Conservation (phyloP, 2,888 invertebrate genomes). For the Litoditis marina region DNA sequence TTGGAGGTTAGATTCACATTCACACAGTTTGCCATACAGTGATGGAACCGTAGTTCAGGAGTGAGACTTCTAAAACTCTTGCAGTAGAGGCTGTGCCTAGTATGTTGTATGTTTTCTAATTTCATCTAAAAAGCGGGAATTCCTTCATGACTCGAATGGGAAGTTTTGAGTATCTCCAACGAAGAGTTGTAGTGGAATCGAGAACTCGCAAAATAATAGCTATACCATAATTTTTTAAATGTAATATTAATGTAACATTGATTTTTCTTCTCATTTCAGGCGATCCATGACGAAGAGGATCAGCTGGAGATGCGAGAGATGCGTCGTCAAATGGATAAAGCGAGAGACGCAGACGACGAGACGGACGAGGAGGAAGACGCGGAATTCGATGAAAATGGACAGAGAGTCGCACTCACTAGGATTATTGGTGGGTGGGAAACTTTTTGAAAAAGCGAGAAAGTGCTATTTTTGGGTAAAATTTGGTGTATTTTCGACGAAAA, state of each 20-base stretch:
- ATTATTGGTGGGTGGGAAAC: background rate
- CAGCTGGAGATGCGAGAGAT: conserved; percentile 40
- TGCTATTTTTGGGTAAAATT: background rate
- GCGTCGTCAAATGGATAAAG: conserved; percentile 25
- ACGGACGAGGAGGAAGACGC: conserved; percentile 19
- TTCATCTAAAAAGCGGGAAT: background rate
- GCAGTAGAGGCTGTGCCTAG: too few relatives aligned
- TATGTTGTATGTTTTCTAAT: background rate
- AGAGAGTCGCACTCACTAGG: background rate
- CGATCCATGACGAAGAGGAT: conserved; percentile 34
- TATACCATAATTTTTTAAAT: too few relatives aligned
- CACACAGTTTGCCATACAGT: background rate
- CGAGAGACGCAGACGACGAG: conserved; percentile 12
- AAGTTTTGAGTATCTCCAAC: too few relatives aligned
- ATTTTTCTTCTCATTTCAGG: conserved; percentile 6
- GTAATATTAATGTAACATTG: background rate
- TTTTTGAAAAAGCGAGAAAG: background rate
- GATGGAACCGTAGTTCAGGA: background rate
- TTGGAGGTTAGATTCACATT: conserved; percentile 13
- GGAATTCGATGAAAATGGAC: conserved; percentile 10
- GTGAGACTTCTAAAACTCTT: too few relatives aligned
- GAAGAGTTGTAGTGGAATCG: too few relatives aligned
- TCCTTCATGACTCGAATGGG: too few relatives aligned
- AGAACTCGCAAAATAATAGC: too few relatives aligned
- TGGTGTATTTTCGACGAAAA: too few relatives aligned